Conservation (phyloP, 2,888 invertebrate species). For the Neoscelio sp. region DNA sequence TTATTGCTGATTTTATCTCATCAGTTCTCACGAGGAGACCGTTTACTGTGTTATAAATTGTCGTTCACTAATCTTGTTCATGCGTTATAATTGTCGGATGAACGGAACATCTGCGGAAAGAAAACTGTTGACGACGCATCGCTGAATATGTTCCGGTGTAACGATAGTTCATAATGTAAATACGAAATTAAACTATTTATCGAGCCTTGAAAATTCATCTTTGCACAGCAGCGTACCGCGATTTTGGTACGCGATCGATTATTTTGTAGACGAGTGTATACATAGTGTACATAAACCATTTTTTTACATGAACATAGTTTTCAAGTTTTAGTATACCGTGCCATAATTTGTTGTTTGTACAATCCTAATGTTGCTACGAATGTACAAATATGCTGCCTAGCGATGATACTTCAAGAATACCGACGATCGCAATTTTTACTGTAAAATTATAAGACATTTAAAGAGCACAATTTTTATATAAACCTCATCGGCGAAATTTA, state of each 20-base stretch:
- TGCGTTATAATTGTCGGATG: too few species aligned
- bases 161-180: too few species aligned
- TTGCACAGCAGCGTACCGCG: constrained; percentile 8
- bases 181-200: too few species aligned
- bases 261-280: constrained; percentile 52
- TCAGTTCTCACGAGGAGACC: background rate
- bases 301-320: constrained; percentile 48
- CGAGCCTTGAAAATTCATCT: constrained; percentile 1
- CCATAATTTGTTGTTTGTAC: constrained; percentile 65
- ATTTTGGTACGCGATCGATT: constrained; percentile 26
- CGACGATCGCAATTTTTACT: constrained; percentile 27
- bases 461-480: too few species aligned
- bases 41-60: background rate
- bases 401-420: constrained; percentile 54
- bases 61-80: too few species aligned
- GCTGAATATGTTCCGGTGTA: too few species aligned
- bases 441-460: too few species aligned
- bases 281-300: constrained; percentile 47
- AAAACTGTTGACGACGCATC: too few species aligned
- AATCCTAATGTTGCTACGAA: constrained; percentile 47
- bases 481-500: too few species aligned
- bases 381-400: constrained; percentile 64
- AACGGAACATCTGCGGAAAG: too few species aligned
- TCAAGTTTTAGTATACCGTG: constrained; percentile 52
- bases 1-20: constrained; percentile 21